Conservation (phyloP, 2,113 vertebrate species). For the Hirundichthys speculiger region DNA sequence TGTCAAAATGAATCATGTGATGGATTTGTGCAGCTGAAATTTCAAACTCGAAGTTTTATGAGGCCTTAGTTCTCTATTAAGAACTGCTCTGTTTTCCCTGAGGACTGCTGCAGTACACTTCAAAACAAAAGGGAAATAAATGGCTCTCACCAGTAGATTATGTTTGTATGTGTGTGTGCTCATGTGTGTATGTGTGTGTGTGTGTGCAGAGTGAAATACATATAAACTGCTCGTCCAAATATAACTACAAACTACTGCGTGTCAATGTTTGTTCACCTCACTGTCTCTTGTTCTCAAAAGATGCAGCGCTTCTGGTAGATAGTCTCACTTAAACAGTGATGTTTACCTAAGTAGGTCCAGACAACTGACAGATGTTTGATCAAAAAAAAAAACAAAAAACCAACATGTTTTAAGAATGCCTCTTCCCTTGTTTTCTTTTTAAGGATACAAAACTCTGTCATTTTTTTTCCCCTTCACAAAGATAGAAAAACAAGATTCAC, state of each 20-base stretch:
- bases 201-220: constrained; percentile 37
- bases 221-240: constrained; percentile 59
- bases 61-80: constrained; percentile 33
- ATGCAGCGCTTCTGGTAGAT: constrained; percentile 41
- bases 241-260: constrained; percentile 69
- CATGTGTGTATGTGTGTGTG: too few relatives aligned
- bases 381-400: constrained; percentile 11
- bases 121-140: constrained; percentile 63
- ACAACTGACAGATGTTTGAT: constrained; percentile 58
- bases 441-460: too few relatives aligned
- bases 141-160: constrained; percentile 40
- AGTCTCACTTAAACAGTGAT: constrained; percentile 48
- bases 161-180: neutral
- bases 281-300: constrained; percentile 57
- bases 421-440: too few relatives aligned
- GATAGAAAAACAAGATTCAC: constrained; percentile 3
- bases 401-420: too few relatives aligned
- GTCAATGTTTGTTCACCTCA: constrained; percentile 70
- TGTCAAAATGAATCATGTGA: constrained; percentile 12
- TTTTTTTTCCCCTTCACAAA: neutral
- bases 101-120: constrained; percentile 38
- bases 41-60: constrained; percentile 19
- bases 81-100: constrained; percentile 29
- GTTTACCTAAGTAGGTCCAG: constrained; percentile 56
- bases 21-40: constrained; percentile 16